Evolutionary conservation across 1,140 invertebrate species (phyloP).

Genomic region (Rhynchophorus ferrugineus): DNA sequence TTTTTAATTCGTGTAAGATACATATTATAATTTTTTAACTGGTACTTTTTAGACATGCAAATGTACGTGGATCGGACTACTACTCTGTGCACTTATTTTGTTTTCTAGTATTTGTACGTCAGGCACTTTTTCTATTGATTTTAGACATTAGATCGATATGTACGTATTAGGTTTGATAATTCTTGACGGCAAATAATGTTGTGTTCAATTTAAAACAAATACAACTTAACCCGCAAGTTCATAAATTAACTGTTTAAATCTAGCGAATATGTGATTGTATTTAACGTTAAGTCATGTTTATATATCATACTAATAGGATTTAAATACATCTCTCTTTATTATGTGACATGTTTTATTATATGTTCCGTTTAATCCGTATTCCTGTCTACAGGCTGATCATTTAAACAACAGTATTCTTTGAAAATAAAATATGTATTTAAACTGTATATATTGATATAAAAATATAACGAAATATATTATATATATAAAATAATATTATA

Average conservation of each 20-base stretch:
- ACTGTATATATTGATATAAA: too few relatives aligned
- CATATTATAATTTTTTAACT: constrained; percentile 11
- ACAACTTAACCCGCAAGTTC: constrained; percentile 31
- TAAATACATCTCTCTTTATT: constrained; percentile 36
- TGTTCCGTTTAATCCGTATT: too few relatives aligned
- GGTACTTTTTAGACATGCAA: constrained; percentile 2
- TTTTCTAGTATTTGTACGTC: neutral
- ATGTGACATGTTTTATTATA: too few relatives aligned
- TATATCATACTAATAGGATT: constrained; percentile 36
- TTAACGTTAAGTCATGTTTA: constrained; percentile 36
- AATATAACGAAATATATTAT: too few relatives aligned
- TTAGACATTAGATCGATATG: neutral
- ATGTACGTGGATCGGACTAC: too few relatives aligned
- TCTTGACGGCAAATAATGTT: constrained; percentile 3
- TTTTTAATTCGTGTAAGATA: constrained; percentile 3
- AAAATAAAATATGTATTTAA: too few relatives aligned
- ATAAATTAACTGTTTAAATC: constrained; percentile 30
- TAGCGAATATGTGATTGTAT: constrained; percentile 38
- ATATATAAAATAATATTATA: neutral
- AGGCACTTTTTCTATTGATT: neutral
- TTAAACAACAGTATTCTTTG: too few relatives aligned
- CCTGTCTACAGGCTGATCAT: too few relatives aligned
- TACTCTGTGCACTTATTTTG: too few relatives aligned
- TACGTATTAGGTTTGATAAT: constrained; percentile 1
- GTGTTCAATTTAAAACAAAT: constrained; percentile 20